A percentile compares a stretch with the other conserved stretches of the same genome.
Evolutionary conservation across 2,797 vertebrate genomes (phyloP).

Genomic region (Allobates femoralis): DNA sequence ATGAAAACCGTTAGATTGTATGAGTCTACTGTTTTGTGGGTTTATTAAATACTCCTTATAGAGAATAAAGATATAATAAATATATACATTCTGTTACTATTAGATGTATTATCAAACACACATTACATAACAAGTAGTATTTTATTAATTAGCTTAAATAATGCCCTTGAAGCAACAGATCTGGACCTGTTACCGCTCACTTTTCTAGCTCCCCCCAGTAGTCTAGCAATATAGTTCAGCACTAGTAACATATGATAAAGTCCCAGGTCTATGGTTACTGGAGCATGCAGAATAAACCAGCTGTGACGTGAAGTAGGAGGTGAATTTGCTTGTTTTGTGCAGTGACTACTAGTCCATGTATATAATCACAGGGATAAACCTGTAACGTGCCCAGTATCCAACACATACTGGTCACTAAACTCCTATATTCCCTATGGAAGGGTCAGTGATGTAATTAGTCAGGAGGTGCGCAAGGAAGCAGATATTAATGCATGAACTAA

Average conservation of each 20-base stretch:
- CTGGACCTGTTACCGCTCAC: background rate
- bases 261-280: background rate
- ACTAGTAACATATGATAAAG: background rate
- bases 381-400: background rate
- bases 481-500: background rate
- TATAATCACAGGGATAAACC: background rate
- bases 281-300: slow-evolving; percentile 14
- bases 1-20: background rate
- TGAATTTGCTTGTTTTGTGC: slow-evolving; percentile 2
- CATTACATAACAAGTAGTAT: background rate
- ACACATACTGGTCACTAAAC: background rate
- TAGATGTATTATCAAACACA: background rate
- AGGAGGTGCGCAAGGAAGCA: background rate
- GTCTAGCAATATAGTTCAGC: background rate
- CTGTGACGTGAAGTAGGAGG: background rate
- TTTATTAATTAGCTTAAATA: background rate
- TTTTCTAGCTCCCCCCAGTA: background rate
- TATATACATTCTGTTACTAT: background rate
- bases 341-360: background rate
- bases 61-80: background rate
- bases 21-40: background rate
- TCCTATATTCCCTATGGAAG: background rate
- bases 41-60: background rate
- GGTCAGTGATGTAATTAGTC: background rate
- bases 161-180: background rate